Base-by-base conservation (phyloP, 2,113 vertebrate genomes). In the Megalops atlanticus region DNA sequence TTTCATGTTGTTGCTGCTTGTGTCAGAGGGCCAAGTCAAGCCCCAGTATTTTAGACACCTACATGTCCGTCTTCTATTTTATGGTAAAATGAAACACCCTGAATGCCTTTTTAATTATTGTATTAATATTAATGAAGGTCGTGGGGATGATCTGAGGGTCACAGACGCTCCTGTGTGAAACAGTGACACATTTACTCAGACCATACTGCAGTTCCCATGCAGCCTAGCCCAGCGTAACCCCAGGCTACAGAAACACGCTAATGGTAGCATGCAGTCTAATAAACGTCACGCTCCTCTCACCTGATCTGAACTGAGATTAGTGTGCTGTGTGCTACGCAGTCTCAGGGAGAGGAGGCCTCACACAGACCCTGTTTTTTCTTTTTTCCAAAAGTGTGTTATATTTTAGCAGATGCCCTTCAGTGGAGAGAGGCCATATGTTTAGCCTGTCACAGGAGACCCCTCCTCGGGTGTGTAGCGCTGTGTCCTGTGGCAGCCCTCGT, bases 391-490 rank as follows among this genome's bases (percentile, higher is more conserved):
- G n/a, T 39, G 21, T 41, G 64, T 71, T 11, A 14, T 35, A 43
- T 76, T 33, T 86, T 84, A 80, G 88, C 85, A 90, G 85, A 7
- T 74, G 73, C 85, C 88, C 89, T 89, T 89, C 87, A 85, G 88
- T 89, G 88, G 88, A 81, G 85, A 87, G 84, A 75, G 87, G 85
- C 81, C 83, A 71, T 87, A 87, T 83, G 86, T 85, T 90, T 87
- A 87, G 54, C 81, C 84, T 87, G 84, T 89, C 80, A 81, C 81
- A 71, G 71, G 74, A 79, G 78, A 85, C 85, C 87, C 74, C 85
- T 87, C 90, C 54, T 18, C n/a, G 54, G 54, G 33, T 43, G 38
- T 43, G 24, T 4, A 12, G 38, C 18, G 27, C 21, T 84, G 73
- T 84, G 87, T 86, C 87, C 77, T 82, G 80, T 0, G 0, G 64